These are phyloP conservation scores for Drosophila funebris DNA, from an alignment of 1,140 invertebrate genomes.

Conservation along the genomic window DNA sequence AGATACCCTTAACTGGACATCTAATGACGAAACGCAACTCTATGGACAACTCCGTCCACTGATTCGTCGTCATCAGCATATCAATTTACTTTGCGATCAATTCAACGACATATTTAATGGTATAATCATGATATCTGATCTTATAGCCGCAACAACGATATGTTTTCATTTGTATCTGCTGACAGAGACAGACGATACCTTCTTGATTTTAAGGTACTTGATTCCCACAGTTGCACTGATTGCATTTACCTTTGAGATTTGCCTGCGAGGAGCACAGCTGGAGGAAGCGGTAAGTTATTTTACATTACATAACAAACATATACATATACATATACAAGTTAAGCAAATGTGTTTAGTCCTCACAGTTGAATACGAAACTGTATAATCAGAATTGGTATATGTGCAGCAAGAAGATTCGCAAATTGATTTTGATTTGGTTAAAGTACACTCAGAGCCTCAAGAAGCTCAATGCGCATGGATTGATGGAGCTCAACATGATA, in stretches of 20 bases:
- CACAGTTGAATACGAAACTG: slow-evolving; percentile 8
- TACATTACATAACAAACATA: no score
- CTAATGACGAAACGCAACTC: neutral
- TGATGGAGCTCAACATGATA: slow-evolving; percentile 60
- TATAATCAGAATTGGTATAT: slow-evolving; percentile 49
- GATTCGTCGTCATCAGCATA: slow-evolving; percentile 47
- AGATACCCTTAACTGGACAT: neutral
- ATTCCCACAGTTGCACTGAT: slow-evolving; percentile 23
- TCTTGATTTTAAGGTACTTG: slow-evolving; percentile 28
- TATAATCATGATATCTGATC: slow-evolving; percentile 35
- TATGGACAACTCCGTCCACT: slow-evolving; percentile 8
- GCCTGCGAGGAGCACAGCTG: slow-evolving; percentile 49
- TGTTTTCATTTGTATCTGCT: slow-evolving; percentile 60
- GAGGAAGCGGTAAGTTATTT: slow-evolving; percentile 50
- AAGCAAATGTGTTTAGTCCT: slow-evolving; percentile 26
- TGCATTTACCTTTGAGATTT: slow-evolving; percentile 52
- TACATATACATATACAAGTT: neutral
- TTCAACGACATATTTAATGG: slow-evolving; percentile 61
- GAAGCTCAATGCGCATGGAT: slow-evolving; percentile 44
- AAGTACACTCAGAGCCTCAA: slow-evolving; percentile 42
- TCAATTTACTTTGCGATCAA: slow-evolving; percentile 40
- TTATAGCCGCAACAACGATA: slow-evolving; percentile 46
- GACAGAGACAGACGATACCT: slow-evolving; percentile 32
- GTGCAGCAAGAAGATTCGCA: slow-evolving; percentile 42
- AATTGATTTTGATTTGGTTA: slow-evolving; percentile 50